Base-by-base conservation (phyloP, 2,113 vertebrate genomes). In the Pachyramphus minor region DNA sequence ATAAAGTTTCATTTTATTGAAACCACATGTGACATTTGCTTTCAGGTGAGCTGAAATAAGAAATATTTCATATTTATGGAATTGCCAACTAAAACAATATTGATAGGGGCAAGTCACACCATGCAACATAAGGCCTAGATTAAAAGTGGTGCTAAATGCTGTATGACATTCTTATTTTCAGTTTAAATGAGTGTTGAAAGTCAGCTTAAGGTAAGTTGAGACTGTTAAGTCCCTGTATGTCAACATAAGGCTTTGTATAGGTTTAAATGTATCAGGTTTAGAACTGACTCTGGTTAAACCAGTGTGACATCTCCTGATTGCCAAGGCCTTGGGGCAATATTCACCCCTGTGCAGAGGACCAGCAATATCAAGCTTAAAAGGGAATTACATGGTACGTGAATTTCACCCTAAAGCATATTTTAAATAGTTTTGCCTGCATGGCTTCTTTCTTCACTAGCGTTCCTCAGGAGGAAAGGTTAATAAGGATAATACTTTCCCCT, bases 401-500 rank as follows among this genome's bases (percentile, higher is more conserved):
- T 88, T 95, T 53, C 47, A 88, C 82, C 72, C 92, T 80, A 80
- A 94, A 94, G 93, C 72, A 37, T 84, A 76, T 93, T 92, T 94
- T 89, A 89, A 93, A 89, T 81, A 55, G 68, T 66, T 96, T 90
- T 87, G 42, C 31, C 64, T 95, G 90, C 45, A 94, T 90, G 90
- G 84, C 53, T 91, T 95, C 78, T 93, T 84, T 68, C 73, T 85
- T 69, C 24, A 28, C 55, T 53, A 85, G 19, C 55, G 59, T 91
- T 94, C 55, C 59, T 91, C 83, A 41, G 52, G 82, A 97, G 82
- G 47, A 90, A 93, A 96, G 45, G 68, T 96, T 96, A 94, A 96
- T 95, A 93, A 95, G 78, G 75, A 60, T 88, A 94, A 80, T 86
- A 52, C 50, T 88, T 90, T 86, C 59, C 77, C 33, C 82, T 95